Percentiles rank a stretch among this genome's conserved stretches.
Conservation (phyloP, 2,888 invertebrate species). For the Machimus atricapillus region DNA sequence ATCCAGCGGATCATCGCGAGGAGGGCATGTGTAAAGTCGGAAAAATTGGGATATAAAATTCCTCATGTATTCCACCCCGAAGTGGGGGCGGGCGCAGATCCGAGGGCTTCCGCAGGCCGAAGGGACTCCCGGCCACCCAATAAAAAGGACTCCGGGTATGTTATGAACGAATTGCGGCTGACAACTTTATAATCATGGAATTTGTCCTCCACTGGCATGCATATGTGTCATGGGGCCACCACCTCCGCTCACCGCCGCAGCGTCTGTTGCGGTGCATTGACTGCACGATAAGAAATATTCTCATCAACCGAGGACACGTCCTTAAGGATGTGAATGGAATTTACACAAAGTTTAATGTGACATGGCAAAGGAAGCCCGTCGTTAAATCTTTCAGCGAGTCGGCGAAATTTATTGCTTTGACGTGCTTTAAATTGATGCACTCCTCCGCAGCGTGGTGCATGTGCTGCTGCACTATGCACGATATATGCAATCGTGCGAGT, state of each 20-base stretch:
- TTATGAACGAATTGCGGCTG: constrained; percentile 27
- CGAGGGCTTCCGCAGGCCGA: background rate
- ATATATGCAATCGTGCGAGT: background rate
- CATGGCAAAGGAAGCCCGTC: constrained; percentile 10
- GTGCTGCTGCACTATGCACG: background rate
- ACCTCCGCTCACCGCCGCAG: background rate
- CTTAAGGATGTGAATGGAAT: constrained; percentile 34
- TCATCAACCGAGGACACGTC: constrained; percentile 27
- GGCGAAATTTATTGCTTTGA: constrained; percentile 19
- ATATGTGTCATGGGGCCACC: background rate
- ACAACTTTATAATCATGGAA: constrained; percentile 35
- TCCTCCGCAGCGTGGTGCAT: background rate
- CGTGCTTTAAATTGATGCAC: constrained; percentile 30
- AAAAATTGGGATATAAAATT: constrained; percentile 25
- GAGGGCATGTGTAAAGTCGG: background rate
- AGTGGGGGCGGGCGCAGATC: background rate
- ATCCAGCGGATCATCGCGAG: background rate
- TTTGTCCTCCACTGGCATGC: background rate
- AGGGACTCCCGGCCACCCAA: background rate
- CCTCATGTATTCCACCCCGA: background rate
- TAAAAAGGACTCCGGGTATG: constrained; percentile 1
- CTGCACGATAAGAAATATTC: constrained; percentile 31
- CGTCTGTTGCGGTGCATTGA: constrained; percentile 1
- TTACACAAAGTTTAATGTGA: constrained; percentile 31
- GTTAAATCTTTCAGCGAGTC: constrained; percentile 25